Evolutionary conservation across 2,888 invertebrate genomes (phyloP), one percentile per base, ranked within the genome.

Genomic region (Heterodera filipjevi): DNA sequence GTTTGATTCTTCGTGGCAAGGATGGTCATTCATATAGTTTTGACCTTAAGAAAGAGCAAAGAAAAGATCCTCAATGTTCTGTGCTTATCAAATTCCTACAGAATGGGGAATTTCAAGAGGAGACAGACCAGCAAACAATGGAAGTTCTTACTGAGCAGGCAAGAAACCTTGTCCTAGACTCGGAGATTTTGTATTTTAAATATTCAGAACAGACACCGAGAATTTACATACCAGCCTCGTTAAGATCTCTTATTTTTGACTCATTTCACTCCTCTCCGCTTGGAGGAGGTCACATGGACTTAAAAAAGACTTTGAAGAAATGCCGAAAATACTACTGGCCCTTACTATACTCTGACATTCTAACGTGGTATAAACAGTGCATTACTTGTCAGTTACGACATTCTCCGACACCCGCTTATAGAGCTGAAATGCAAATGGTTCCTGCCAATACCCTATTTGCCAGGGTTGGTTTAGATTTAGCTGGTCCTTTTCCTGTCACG

Each of bases 391-490:
- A 81, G 79, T 72, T 59, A 77, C 8, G 46, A 76, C 8, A 77
- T 70, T 32, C 46, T 73, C 14, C 64, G 76, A 19, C 53, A 59
- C 72, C 39, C 22, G 32, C 81, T 79, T 49, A 64, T 78, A 89
- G 0, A 80, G 79, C n/a, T 87, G 88, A 0, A 82, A 89, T 16
- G 88, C 89, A 0, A 71, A 79, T n/a, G 81, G 85, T 12, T 70
- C 88, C 16, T 66, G 81, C 12, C 77, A 81, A n/a, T 33, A 83
- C 14, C 44, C 84, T n/a, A 77, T 86, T 12, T 76, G 78, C 14
- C 73, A 80, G n/a, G 81, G 82, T 79, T 85, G 86, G 8, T 53
- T 76, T n/a, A 84, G 85, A 59, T 59, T n/a, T 16, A 66, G 66
- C 2, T 49, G 78, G 44, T n/a, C 59, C 59, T n/a, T 27, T 59